Conservation (phyloP, 2,797 vertebrate species). For the Dryobates pubescens region DNA sequence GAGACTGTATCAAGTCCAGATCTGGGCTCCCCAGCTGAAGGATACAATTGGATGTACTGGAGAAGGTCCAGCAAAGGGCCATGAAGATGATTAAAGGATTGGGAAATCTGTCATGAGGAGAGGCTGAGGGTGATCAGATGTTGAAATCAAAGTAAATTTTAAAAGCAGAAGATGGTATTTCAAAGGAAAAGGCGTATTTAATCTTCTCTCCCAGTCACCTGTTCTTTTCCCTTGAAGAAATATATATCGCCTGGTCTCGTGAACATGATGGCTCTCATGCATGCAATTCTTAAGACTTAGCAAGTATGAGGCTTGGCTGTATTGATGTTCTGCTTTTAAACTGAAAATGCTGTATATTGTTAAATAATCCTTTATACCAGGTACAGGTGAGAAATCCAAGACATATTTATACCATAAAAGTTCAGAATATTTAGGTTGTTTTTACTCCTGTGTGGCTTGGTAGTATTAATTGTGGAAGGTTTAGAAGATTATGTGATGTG, state of each 20-base stretch:
- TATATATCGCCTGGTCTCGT: background rate
- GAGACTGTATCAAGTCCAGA: background rate
- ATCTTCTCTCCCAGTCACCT: background rate
- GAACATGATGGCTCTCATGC: background rate
- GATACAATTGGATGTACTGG: background rate
- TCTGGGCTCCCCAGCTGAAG: background rate
- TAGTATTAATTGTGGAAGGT: background rate
- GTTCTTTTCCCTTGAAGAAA: background rate
- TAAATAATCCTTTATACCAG: background rate
- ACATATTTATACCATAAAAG: background rate
- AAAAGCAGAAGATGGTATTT: background rate
- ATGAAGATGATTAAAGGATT: background rate
- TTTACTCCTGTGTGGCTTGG: background rate
- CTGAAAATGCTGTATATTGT: background rate
- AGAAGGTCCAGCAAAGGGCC: background rate
- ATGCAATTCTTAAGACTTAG: background rate
- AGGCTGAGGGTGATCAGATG: background rate
- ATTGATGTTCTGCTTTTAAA: background rate
- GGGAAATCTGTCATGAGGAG: background rate
- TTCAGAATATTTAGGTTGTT: background rate
- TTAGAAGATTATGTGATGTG: constrained; percentile 30
- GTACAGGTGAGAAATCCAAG: background rate
- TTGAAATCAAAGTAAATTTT: background rate
- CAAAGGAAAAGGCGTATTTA: background rate
- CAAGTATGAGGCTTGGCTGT: background rate